These are phyloP conservation scores for Nomada fucata DNA, from an alignment of 2,888 invertebrate genomes.

Conservation along the genomic window DNA sequence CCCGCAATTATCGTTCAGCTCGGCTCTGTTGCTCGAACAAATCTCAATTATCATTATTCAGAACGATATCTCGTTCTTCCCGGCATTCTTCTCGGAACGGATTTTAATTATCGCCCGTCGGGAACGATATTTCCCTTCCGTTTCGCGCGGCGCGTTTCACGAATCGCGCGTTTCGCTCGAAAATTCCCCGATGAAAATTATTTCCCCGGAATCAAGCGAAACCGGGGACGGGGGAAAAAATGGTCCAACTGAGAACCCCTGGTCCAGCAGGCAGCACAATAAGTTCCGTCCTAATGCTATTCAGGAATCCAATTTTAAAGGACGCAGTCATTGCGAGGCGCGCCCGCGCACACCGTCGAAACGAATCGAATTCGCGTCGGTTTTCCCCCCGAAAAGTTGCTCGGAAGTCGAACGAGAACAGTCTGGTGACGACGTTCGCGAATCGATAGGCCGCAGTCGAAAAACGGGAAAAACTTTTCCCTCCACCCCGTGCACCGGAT, in stretches of 20 bases:
- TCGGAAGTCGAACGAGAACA: constrained; percentile 25
- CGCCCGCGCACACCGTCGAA: constrained; percentile 24
- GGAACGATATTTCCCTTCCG: constrained; percentile 22
- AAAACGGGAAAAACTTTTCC: constrained; percentile 14
- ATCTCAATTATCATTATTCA: constrained; percentile 53
- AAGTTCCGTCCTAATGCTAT: constrained; percentile 52
- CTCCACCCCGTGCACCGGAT: constrained; percentile 31
- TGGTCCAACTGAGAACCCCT: constrained; percentile 38
- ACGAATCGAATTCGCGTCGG: constrained; percentile 44
- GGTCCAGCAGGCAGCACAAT: constrained; percentile 33
- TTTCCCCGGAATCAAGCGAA: neutral
- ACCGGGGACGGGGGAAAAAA: neutral
- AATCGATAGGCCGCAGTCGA: constrained; percentile 34
- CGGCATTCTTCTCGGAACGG: constrained; percentile 40
- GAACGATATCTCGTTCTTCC: constrained; percentile 33
- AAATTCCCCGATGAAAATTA: neutral
- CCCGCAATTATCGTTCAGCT: constrained; percentile 10
- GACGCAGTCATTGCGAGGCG: constrained; percentile 52
- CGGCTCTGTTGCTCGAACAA: constrained; percentile 33
- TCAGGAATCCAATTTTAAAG: constrained; percentile 57
- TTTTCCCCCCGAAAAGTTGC: constrained; percentile 32
- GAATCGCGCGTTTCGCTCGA: neutral
- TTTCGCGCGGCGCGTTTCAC: neutral
- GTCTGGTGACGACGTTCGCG: constrained; percentile 24
- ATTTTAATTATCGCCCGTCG: constrained; percentile 41